These are phyloP conservation scores for Ramazzottius varieornatus DNA, from an alignment of 2,888 invertebrate genomes.

Conservation along the genomic window DNA sequence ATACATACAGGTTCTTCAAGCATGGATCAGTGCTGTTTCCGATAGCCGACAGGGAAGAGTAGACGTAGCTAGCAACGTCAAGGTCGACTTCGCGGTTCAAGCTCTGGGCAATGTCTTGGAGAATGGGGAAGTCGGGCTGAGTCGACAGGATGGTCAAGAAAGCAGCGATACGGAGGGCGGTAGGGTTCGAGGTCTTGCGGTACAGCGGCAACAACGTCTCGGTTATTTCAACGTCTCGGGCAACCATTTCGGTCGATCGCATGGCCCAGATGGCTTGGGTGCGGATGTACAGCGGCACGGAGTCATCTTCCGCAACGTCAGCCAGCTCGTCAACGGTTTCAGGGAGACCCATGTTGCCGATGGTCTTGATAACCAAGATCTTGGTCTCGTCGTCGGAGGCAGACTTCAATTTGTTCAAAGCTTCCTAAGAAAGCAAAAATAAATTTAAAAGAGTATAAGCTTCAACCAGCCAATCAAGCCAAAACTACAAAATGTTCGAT, in stretches of 20 bases:
- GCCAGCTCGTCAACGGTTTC: constrained; percentile 14
- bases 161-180: constrained; percentile 19
- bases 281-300: constrained; percentile 12
- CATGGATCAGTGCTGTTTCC: constrained; percentile 12
- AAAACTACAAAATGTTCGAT: too few relatives aligned
- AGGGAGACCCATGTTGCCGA: constrained; percentile 20
- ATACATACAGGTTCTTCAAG: constrained; percentile 9
- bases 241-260: constrained; percentile 13
- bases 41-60: constrained; percentile 14
- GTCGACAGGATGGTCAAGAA: constrained; percentile 15
- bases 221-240: constrained; percentile 7
- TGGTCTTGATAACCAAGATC: constrained; percentile 15
- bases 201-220: constrained; percentile 16
- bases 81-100: constrained; percentile 17
- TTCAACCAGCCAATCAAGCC: too few relatives aligned
- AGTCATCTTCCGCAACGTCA: constrained; percentile 13
- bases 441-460: too few relatives aligned
- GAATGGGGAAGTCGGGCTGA: constrained; percentile 15
- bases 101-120: constrained; percentile 20
- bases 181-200: constrained; percentile 16
- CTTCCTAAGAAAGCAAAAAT: neutral
- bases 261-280: constrained; percentile 18
- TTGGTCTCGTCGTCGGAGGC: constrained; percentile 10
- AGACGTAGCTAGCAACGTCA: constrained; percentile 18
- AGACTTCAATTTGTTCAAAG: neutral